phyloP scores from a whole-genome alignment of 2,113 vertebrate genomes.

The Ia io region DNA sequence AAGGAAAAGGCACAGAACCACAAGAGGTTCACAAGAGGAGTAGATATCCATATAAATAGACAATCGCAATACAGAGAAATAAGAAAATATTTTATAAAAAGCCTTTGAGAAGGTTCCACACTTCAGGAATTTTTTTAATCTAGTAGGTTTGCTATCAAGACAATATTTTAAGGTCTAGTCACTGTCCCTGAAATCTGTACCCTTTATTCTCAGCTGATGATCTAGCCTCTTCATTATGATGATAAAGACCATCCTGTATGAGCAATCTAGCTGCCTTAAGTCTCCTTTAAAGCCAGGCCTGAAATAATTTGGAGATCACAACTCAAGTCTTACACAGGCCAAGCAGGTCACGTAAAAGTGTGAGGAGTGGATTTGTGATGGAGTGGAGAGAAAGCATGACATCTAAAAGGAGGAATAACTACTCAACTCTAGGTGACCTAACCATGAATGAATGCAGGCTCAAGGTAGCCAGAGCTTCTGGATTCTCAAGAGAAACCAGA shows the following conservation, averaged over 20 bases:
- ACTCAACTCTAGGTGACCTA: neutral
- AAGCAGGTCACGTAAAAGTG: neutral
- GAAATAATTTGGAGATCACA: neutral
- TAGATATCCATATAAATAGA: conserved; percentile 22
- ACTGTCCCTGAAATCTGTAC: neutral
- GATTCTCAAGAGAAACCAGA: conserved; percentile 10
- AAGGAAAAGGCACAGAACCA: conserved; percentile 17
- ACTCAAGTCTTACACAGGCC: neutral
- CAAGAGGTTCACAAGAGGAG: neutral
- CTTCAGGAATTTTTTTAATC: neutral
- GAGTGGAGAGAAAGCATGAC: neutral
- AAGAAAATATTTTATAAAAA: conserved; percentile 30
- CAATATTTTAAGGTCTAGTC: neutral
- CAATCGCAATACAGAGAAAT: neutral
- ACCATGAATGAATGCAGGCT: neutral
- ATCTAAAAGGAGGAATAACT: neutral
- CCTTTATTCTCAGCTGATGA: neutral
- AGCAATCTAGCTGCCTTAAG: neutral
- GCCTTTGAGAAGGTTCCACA: neutral
- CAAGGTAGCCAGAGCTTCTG: neutral
- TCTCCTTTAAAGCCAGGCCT: conserved; percentile 1
- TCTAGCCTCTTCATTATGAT: neutral
- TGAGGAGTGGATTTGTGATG: neutral
- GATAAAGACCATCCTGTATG: neutral
- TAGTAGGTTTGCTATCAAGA: conserved; percentile 24